Conservation (phyloP, 2,888 invertebrate species). For the Nomada fabriciana region DNA sequence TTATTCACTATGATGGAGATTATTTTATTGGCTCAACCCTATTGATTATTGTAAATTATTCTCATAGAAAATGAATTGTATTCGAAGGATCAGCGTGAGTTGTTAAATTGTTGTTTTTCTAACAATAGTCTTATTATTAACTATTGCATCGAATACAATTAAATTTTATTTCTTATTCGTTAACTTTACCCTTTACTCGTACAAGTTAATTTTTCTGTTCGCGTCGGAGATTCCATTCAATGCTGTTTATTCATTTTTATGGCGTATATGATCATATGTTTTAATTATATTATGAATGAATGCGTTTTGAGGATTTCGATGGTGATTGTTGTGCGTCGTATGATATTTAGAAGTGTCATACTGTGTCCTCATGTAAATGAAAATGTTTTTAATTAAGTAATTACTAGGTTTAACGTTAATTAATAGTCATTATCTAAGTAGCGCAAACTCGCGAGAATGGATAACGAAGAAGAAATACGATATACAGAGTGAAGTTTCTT, state of each 20-base stretch:
- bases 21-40: slow-evolving; percentile 49
- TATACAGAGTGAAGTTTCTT: slow-evolving; percentile 48
- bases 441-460: slow-evolving; percentile 24
- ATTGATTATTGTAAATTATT: slow-evolving; percentile 48
- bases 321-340: slow-evolving; percentile 32
- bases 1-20: slow-evolving; percentile 20
- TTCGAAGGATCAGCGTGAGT: slow-evolving; percentile 27
- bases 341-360: slow-evolving; percentile 44
- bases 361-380: slow-evolving; percentile 30
- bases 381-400: slow-evolving; percentile 52
- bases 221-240: slow-evolving; percentile 44
- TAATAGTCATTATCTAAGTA: slow-evolving; percentile 35
- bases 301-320: slow-evolving; percentile 46
- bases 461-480: background rate
- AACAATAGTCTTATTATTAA: slow-evolving; percentile 44
- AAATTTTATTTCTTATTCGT: slow-evolving; percentile 29
- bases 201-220: slow-evolving; percentile 50
- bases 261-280: slow-evolving; percentile 46
- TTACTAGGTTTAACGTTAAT: slow-evolving; percentile 58
- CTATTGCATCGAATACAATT: slow-evolving; percentile 44
- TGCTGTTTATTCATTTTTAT: slow-evolving; percentile 58
- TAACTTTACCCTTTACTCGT: slow-evolving; percentile 44
- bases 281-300: slow-evolving; percentile 55
- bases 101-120: slow-evolving; percentile 32
- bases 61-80: slow-evolving; percentile 48